phyloP scores from a whole-genome alignment of 2,888 invertebrate species.

The Matsumyia berberina region DNA sequence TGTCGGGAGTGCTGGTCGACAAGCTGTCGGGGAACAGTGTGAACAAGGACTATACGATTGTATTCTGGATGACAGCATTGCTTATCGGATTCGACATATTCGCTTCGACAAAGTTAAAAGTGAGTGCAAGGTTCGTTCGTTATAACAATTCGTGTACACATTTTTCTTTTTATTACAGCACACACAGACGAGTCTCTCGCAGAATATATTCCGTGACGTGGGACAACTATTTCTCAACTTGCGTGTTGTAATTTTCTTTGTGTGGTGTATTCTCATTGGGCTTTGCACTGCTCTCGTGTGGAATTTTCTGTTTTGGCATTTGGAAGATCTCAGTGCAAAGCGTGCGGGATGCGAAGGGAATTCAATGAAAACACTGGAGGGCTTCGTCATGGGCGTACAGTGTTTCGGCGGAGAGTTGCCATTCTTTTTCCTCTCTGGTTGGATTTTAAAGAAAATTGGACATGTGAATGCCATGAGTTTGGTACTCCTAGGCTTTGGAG shows the following conservation, averaged over 20 bases:
- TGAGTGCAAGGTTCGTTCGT: conserved; percentile 78
- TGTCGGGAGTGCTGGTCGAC: conserved; percentile 92
- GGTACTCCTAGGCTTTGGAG: conserved; percentile 91
- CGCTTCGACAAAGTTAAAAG: conserved; percentile 88
- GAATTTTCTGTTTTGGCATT: conserved; percentile 94
- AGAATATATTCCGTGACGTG: conserved; percentile 89
- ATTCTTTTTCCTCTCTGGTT: conserved; percentile 92
- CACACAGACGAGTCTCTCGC: conserved; percentile 87
- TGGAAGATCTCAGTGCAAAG: conserved; percentile 88
- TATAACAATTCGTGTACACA: conserved; percentile 11
- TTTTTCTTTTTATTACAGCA: conserved; percentile 84
- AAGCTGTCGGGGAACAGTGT: conserved; percentile 87
- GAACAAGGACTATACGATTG: conserved; percentile 90
- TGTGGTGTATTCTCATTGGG: conserved; percentile 93
- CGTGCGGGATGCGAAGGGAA: conserved; percentile 84
- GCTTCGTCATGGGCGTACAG: conserved; percentile 90
- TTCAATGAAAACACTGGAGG: conserved; percentile 90
- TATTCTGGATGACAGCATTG: conserved; percentile 90
- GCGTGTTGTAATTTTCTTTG: conserved; percentile 89
- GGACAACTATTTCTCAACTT: conserved; percentile 88
- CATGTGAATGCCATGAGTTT: conserved; percentile 93
- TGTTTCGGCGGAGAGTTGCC: conserved; percentile 94
- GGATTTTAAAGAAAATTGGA: conserved; percentile 91
- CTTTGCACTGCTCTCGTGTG: conserved; percentile 93
- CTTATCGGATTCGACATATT: conserved; percentile 88